These are phyloP conservation scores for Oreonectes daqikongensis DNA, from an alignment of 2,797 vertebrate species.

Conservation along the genomic window DNA sequence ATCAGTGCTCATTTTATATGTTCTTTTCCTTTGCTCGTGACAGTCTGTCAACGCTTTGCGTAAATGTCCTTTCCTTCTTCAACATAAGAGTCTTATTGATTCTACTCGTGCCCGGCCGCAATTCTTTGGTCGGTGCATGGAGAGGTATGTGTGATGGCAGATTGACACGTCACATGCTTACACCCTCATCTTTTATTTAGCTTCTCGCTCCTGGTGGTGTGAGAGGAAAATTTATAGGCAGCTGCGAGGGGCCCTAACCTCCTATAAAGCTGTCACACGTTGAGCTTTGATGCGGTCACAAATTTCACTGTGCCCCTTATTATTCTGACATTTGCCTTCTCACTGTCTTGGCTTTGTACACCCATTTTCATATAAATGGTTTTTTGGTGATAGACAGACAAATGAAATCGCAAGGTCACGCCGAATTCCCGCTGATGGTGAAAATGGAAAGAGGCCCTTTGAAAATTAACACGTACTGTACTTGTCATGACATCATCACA, in stretches of 20 bases:
- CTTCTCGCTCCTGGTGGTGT: constrained; percentile 13
- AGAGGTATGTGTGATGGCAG: constrained; percentile 35
- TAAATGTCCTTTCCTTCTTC: background rate
- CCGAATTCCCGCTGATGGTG: background rate
- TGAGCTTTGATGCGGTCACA: constrained; percentile 52
- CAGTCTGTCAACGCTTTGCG: background rate
- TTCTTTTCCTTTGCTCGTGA: background rate
- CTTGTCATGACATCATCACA: background rate
- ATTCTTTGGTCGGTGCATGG: constrained; percentile 31
- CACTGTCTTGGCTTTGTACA: constrained; percentile 1
- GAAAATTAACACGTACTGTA: background rate
- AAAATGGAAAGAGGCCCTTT: background rate
- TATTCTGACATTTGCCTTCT: constrained; percentile 28
- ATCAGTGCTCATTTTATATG: background rate
- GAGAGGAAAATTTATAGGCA: constrained; percentile 52
- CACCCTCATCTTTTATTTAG: constrained; percentile 65
- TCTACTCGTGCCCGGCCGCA: background rate
- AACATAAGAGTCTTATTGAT: background rate
- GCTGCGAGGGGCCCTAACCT: constrained; percentile 53
- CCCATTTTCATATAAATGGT: constrained; percentile 50
- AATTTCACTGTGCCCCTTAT: constrained; percentile 45
- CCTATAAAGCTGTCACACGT: constrained; percentile 56
- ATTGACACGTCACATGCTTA: constrained; percentile 55
- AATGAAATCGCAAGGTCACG: constrained; percentile 23
- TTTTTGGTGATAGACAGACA: constrained; percentile 24